A percentile compares a stretch with the other conserved stretches of the same genome.
Conservation (phyloP, 2,797 vertebrate genomes). For the Phyllotis vaccarum region DNA sequence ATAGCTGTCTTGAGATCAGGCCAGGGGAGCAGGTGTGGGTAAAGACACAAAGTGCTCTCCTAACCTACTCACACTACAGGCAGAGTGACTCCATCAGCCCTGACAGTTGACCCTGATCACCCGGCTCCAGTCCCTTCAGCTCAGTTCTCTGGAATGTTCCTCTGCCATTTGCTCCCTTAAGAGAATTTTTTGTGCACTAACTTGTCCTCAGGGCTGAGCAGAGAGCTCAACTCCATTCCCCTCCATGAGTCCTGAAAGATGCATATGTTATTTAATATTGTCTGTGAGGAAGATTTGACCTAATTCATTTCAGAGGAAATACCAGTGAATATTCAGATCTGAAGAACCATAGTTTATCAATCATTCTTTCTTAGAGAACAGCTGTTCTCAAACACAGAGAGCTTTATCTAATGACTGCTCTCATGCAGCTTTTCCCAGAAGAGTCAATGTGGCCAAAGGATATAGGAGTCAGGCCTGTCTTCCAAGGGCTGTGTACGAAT, state of each 20-base stretch:
- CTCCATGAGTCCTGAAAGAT: background rate
- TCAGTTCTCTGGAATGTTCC: too few relatives aligned
- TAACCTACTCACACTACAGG: too few relatives aligned
- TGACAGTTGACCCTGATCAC: too few relatives aligned
- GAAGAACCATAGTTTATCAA: background rate
- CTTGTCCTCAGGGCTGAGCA: background rate
- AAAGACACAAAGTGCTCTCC: background rate
- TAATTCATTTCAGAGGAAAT: background rate
- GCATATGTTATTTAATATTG: background rate
- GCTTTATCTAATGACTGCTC: background rate
- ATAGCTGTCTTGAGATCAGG: too few relatives aligned
- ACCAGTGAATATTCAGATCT: background rate
- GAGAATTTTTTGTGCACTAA: background rate
- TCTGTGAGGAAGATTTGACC: background rate
- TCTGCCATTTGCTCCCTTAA: background rate
- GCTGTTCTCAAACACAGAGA: background rate
- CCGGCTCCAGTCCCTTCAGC: rapidly evolving
- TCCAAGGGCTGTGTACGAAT: background rate
- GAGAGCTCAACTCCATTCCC: rapidly evolving
- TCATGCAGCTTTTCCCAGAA: background rate
- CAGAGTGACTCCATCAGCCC: background rate
- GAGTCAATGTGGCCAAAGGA: background rate
- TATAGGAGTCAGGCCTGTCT: background rate
- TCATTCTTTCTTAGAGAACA: background rate
- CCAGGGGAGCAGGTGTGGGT: background rate